phyloP scores from a whole-genome alignment of 2,797 vertebrate species.

The Enteromius thamalakanensis region DNA sequence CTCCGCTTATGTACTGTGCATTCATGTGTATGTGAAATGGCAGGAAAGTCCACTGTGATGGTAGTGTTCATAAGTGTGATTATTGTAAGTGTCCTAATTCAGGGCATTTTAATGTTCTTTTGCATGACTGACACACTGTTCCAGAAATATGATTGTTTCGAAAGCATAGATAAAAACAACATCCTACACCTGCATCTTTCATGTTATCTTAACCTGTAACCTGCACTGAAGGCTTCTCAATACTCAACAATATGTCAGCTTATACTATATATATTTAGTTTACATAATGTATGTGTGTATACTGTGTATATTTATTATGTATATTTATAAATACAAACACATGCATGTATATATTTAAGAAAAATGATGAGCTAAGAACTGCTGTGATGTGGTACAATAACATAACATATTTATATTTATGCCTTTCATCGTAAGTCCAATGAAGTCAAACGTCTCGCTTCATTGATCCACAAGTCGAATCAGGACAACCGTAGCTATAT shows the following conservation, averaged over 20 bases:
- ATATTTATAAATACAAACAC: too few species aligned
- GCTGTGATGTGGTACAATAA: neutral
- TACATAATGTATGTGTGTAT: too few species aligned
- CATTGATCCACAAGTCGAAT: neutral
- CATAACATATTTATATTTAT: neutral
- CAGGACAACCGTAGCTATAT: conserved; percentile 15
- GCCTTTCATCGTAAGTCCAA: neutral
- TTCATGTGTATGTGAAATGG: conserved; percentile 41
- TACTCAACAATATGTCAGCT: neutral
- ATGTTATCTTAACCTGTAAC: neutral
- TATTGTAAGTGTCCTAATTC: neutral
- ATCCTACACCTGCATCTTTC: neutral
- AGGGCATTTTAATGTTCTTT: neutral
- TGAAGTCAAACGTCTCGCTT: neutral
- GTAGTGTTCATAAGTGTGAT: conserved; percentile 3
- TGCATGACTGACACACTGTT: conserved; percentile 2
- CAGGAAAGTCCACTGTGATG: conserved; percentile 18
- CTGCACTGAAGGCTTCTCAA: neutral
- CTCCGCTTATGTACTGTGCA: conserved; percentile 20
- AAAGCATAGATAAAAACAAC: conserved; percentile 17
- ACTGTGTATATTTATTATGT: too few species aligned
- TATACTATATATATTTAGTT: too few species aligned
- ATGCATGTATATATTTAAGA: neutral
- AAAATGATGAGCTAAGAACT: neutral
- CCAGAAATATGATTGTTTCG: conserved; percentile 14